Evolutionary conservation across 1,140 invertebrate genomes (phyloP).

Genomic region (Drosophila ironensis): DNA sequence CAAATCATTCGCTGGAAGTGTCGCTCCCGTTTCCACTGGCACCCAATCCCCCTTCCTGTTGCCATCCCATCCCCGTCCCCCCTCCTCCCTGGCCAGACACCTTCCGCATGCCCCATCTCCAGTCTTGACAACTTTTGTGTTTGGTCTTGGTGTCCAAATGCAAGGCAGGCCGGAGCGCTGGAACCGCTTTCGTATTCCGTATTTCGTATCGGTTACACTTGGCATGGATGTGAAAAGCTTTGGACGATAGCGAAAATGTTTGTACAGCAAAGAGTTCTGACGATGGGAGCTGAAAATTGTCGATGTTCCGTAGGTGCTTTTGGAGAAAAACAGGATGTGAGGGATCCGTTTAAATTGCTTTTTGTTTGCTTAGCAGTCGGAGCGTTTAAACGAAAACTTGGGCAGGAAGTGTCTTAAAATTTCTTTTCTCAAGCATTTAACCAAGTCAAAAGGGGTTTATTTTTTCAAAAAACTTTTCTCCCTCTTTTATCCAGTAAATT

Average conservation of each 20-base stretch:
- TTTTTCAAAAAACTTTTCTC: too few relatives aligned
- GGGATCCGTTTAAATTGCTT: not conserved
- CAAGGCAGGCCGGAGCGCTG: conserved; percentile 6
- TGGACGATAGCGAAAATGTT: conserved; percentile 47
- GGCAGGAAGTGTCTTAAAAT: not conserved
- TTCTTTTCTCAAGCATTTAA: too few relatives aligned
- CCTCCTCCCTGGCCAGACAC: not conserved
- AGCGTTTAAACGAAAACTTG: not conserved
- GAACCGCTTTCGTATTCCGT: conserved; percentile 39
- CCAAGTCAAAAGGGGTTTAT: too few relatives aligned
- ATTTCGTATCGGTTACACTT: conserved; percentile 60
- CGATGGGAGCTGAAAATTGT: conserved; percentile 4
- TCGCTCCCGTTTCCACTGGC: conserved; percentile 41
- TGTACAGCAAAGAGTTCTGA: conserved; percentile 21
- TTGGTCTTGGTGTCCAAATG: conserved; percentile 60
- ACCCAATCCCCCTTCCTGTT: conserved; percentile 20
- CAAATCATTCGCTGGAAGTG: conserved; percentile 73
- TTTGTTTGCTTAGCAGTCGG: conserved; percentile 1
- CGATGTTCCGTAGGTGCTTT: not conserved
- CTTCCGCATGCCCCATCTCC: not conserved
- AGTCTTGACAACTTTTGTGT: conserved; percentile 38
- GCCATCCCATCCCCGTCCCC: not conserved
- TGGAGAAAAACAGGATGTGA: not conserved
- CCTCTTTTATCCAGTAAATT: too few relatives aligned
- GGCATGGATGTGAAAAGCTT: conserved; percentile 30